A percentile compares a stretch with the other conserved stretches of the same genome.
Conservation (phyloP, 1,140 invertebrate genomes). For the Formica exsecta region DNA sequence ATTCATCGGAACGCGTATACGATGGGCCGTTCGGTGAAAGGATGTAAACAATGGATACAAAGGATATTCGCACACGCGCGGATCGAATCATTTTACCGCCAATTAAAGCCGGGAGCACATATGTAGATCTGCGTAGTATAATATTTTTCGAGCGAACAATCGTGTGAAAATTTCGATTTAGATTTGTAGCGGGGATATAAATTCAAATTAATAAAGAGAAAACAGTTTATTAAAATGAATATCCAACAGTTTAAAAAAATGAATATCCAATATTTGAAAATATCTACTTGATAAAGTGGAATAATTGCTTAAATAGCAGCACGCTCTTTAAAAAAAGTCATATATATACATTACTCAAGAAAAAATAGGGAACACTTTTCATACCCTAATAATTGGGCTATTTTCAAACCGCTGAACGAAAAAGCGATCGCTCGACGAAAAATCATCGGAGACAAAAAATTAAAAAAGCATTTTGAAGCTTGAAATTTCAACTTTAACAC, state of each 20-base stretch:
- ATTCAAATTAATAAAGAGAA: neutral
- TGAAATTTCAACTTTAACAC: too few relatives aligned
- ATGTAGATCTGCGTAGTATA: neutral
- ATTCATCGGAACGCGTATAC: constrained; percentile 39
- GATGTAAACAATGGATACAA: constrained; percentile 47
- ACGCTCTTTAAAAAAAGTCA: too few relatives aligned
- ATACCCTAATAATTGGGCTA: too few relatives aligned
- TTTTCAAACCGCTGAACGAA: too few relatives aligned
- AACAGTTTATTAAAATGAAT: neutral
- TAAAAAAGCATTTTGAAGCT: too few relatives aligned
- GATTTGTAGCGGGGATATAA: neutral
- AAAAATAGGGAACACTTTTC: too few relatives aligned
- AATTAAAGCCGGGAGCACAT: constrained; percentile 1
- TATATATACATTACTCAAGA: too few relatives aligned
- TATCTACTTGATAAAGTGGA: neutral
- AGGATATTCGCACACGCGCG: neutral
- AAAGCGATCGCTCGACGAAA: too few relatives aligned
- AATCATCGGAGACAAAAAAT: too few relatives aligned
- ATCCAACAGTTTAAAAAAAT: neutral
- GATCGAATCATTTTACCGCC: constrained; percentile 7
- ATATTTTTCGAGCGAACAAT: neutral
- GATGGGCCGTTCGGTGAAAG: constrained; percentile 41
- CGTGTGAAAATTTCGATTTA: neutral
- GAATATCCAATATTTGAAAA: neutral
- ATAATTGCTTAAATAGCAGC: too few relatives aligned